phyloP scores from a whole-genome alignment of 2,797 vertebrate genomes.

The Paedocypris micromegethes region DNA sequence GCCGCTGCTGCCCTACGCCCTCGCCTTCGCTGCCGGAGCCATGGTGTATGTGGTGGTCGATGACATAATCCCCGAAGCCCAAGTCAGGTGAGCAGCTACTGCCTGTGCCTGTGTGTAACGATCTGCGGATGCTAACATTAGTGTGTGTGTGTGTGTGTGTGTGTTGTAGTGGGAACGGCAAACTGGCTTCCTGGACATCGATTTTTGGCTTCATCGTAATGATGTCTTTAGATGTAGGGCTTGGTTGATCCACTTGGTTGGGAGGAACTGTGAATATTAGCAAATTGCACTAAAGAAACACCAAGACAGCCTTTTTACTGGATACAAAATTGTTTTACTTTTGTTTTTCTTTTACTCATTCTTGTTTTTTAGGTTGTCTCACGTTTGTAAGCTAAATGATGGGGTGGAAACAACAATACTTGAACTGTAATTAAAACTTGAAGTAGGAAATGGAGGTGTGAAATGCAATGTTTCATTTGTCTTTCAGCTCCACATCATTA shows the following conservation, averaged over 20 bases:
- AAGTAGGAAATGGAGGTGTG: no score
- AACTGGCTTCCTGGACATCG: conserved; percentile 87
- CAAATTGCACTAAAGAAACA: conserved; percentile 38
- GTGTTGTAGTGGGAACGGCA: conserved; percentile 82
- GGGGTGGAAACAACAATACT: no score
- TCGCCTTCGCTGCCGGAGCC: conserved; percentile 90
- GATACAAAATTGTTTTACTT: conserved; percentile 1
- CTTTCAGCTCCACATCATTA: no score
- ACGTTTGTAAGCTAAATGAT: no score
- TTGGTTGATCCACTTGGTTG: conserved; percentile 67
- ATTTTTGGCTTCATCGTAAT: conserved; percentile 93
- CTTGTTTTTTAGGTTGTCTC: background rate
- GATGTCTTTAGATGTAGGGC: conserved; percentile 96
- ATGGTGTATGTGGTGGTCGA: conserved; percentile 97
- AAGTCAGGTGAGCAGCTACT: conserved; percentile 75
- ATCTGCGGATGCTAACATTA: background rate
- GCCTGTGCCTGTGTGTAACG: no score
- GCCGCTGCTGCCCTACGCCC: conserved; percentile 84
- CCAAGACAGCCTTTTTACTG: conserved; percentile 48
- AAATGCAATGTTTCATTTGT: no score
- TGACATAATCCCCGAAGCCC: conserved; percentile 94
- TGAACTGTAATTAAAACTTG: no score
- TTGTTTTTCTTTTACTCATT: conserved; percentile 4
- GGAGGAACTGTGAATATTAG: background rate
- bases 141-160: conserved; percentile 8